Percentiles rank a stretch among this genome's conserved stretches.
phyloP scores from a whole-genome alignment of 2,113 vertebrate species.

The Dipodomys merriami region DNA sequence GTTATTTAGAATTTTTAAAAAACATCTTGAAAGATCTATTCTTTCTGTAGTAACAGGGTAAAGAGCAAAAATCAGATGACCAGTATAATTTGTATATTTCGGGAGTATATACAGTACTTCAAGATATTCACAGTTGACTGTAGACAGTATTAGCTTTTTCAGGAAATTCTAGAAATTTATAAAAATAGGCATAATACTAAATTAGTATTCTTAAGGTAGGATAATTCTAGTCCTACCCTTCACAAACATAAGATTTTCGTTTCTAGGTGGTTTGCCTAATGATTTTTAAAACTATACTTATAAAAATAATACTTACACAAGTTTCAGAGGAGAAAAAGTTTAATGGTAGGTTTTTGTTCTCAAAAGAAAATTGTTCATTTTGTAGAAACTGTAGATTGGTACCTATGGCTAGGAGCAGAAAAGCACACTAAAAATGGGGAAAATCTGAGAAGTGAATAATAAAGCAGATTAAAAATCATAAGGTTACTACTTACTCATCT shows the following conservation, averaged over 20 bases:
- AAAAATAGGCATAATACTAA: neutral
- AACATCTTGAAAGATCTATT: neutral
- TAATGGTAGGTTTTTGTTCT: conserved; percentile 39
- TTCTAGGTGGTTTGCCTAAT: conserved; percentile 25
- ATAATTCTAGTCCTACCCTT: conserved; percentile 34
- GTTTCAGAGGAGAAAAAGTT: neutral
- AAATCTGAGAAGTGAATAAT: neutral
- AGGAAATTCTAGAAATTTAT: conserved; percentile 5
- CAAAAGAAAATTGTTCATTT: conserved; percentile 26
- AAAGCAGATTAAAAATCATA: conserved; percentile 11
- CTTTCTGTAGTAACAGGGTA: neutral
- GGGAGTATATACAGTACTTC: neutral
- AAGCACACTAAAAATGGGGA: neutral
- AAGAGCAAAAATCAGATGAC: conserved; percentile 23
- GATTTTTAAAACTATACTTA: conserved; percentile 55
- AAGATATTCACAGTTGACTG: neutral
- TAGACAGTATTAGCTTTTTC: conserved; percentile 3
- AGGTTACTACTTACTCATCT: conserved; percentile 23
- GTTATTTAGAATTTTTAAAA: neutral
- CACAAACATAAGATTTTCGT: neutral
- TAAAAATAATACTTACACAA: conserved; percentile 45
- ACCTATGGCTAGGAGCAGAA: neutral
- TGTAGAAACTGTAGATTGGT: conserved; percentile 26
- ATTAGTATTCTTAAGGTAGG: neutral
- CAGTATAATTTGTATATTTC: neutral